Evolutionary conservation across 37 sponge, comb jelly and placozoan species (phyloP).

Genomic region (Ianthella basta): DNA sequence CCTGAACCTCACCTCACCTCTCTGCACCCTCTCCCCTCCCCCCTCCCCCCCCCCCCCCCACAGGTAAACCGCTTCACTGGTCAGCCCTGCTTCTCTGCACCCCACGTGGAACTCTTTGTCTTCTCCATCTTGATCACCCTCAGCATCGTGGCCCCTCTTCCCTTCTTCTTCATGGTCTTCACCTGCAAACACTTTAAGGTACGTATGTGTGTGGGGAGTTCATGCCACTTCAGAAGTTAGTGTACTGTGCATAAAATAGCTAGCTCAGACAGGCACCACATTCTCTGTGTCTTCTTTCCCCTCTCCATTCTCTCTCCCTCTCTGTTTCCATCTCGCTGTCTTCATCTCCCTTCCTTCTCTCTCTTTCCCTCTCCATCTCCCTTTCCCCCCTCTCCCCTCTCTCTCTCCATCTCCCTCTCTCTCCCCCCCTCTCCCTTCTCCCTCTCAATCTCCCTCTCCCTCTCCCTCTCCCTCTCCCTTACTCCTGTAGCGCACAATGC

Average conservation of each 20-base stretch:
- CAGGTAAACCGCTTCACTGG: not conserved
- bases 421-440: not conserved
- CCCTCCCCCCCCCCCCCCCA: not conserved
- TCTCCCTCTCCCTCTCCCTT: not conserved
- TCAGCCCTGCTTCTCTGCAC: not conserved
- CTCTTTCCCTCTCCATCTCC: not conserved
- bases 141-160: too few relatives aligned
- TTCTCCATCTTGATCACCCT: too few relatives aligned
- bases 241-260: too few relatives aligned
- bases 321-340: not conserved
- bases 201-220: not conserved
- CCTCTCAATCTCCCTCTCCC: not conserved
- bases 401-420: not conserved
- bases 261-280: not conserved
- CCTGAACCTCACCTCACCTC: not conserved
- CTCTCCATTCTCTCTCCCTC: not conserved
- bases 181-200: not conserved
- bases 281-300: not conserved
- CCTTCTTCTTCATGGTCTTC: not conserved
- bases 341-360: not conserved
- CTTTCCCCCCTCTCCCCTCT: not conserved
- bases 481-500: constrained; percentile 52
- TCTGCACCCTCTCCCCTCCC: not conserved
- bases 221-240: too few relatives aligned
- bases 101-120: too few relatives aligned